These are phyloP conservation scores for Augochlorella aurata DNA, from an alignment of 2,888 invertebrate species.

Conservation along the genomic window DNA sequence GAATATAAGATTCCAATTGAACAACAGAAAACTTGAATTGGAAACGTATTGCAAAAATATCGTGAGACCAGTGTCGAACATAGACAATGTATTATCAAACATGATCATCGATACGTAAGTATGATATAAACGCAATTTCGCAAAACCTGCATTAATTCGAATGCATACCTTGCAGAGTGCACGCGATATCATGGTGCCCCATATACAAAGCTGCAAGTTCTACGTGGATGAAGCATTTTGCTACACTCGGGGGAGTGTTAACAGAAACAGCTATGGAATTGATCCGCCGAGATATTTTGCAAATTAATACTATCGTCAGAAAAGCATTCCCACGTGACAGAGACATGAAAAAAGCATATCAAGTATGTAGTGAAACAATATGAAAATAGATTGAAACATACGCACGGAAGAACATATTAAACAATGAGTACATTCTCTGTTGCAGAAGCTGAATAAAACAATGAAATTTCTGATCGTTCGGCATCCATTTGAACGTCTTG, in stretches of 20 bases:
- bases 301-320: conserved; percentile 73
- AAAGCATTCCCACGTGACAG: conserved; percentile 70
- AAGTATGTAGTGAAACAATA: conserved; percentile 54
- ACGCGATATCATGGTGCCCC: conserved; percentile 78
- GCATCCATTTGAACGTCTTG: conserved; percentile 83
- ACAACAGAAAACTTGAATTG: conserved; percentile 57
- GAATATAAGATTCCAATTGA: conserved; percentile 48
- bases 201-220: conserved; percentile 79
- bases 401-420: background rate
- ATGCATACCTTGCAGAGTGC: conserved; percentile 56
- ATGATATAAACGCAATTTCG: background rate
- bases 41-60: conserved; percentile 55
- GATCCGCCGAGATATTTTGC: conserved; percentile 63
- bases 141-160: background rate
- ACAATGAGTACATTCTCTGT: conserved; percentile 17
- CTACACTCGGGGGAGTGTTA: conserved; percentile 68
- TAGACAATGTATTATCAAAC: conserved; percentile 61
- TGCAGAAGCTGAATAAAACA: conserved; percentile 68
- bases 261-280: conserved; percentile 63
- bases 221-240: conserved; percentile 78
- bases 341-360: conserved; percentile 59
- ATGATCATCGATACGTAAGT: conserved; percentile 75
- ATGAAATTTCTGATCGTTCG: conserved; percentile 81
- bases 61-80: conserved; percentile 38
- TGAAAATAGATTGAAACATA: background rate